These are phyloP conservation scores for Drosophila prosaltans DNA, from an alignment of 1,140 invertebrate species.

Conservation along the genomic window DNA sequence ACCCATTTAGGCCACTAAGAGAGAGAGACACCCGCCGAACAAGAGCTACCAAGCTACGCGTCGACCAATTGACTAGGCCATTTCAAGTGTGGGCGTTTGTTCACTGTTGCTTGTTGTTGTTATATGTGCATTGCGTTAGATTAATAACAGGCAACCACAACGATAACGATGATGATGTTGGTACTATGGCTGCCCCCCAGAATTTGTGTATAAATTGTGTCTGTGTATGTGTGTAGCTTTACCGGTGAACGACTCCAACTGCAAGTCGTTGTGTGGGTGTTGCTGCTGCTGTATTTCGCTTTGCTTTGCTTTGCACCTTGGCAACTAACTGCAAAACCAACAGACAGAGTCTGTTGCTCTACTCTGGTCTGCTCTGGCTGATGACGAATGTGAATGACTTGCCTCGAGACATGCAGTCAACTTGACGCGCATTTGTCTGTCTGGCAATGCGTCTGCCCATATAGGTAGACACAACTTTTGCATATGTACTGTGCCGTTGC, in stretches of 20 bases:
- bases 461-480: slow-evolving; percentile 50
- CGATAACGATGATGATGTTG: slow-evolving; percentile 29
- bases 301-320: slow-evolving; percentile 73
- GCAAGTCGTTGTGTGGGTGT: slow-evolving; percentile 61
- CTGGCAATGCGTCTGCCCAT: slow-evolving; percentile 77
- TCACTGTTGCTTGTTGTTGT: background rate
- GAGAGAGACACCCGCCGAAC: slow-evolving; percentile 67
- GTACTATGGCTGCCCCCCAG: slow-evolving; percentile 57
- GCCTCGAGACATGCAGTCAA: slow-evolving; percentile 80
- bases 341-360: slow-evolving; percentile 20
- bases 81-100: slow-evolving; percentile 34
- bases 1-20: slow-evolving; percentile 60
- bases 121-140: slow-evolving; percentile 66
- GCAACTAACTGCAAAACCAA: slow-evolving; percentile 46
- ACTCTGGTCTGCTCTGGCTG: slow-evolving; percentile 34
- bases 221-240: background rate
- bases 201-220: slow-evolving; percentile 27
- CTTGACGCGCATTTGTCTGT: slow-evolving; percentile 81
- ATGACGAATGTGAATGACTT: slow-evolving; percentile 81
- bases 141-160: slow-evolving; percentile 65
- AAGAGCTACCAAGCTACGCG: slow-evolving; percentile 75
- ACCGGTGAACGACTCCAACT: slow-evolving; percentile 67
- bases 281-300: slow-evolving; percentile 39
- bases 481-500: slow-evolving; percentile 52
- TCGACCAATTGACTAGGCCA: slow-evolving; percentile 36